phyloP scores from a whole-genome alignment of 2,888 invertebrate species.

The Formica aserva region DNA sequence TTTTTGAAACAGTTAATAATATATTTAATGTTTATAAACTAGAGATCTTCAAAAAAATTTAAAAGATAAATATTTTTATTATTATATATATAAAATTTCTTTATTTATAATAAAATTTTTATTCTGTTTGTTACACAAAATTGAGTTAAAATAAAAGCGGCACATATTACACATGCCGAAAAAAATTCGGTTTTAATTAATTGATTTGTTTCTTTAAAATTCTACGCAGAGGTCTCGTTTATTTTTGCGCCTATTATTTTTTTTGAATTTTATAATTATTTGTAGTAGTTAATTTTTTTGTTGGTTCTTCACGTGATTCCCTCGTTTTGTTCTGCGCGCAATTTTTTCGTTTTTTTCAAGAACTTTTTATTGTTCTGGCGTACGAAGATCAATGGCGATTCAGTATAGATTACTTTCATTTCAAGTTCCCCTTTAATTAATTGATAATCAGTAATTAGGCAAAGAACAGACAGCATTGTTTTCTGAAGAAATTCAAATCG shows the following conservation, averaged over 20 bases:
- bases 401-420: constrained; percentile 31
- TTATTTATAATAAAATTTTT: constrained; percentile 1
- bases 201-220: constrained; percentile 41
- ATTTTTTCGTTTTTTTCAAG: constrained; percentile 39
- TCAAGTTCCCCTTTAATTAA: constrained; percentile 25
- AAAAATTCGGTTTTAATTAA: constrained; percentile 36
- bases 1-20: not conserved
- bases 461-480: constrained; percentile 66
- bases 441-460: constrained; percentile 42
- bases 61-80: not conserved
- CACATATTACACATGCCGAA: not conserved
- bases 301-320: constrained; percentile 67
- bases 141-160: constrained; percentile 9
- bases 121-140: not conserved
- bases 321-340: constrained; percentile 60
- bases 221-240: constrained; percentile 45
- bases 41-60: not conserved
- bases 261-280: constrained; percentile 59
- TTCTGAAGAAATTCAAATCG: not conserved
- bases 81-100: not conserved
- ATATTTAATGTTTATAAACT: not conserved
- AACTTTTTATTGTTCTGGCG: constrained; percentile 29
- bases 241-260: constrained; percentile 48
- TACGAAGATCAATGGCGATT: constrained; percentile 43
- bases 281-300: constrained; percentile 51